phyloP scores from a whole-genome alignment of 2,888 invertebrate species.

The Acleris literana region DNA sequence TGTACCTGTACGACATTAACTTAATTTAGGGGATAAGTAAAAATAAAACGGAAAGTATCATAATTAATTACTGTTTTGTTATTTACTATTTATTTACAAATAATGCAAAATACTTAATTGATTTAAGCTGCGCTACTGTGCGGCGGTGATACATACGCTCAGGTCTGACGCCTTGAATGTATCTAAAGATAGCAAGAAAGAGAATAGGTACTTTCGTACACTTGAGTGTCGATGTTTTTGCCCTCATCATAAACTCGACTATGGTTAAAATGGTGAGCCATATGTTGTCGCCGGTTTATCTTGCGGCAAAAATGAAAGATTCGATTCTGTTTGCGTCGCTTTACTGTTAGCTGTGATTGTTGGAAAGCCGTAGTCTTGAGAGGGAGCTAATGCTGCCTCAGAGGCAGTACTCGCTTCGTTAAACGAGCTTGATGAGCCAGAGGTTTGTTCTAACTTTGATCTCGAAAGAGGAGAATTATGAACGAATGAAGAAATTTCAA shows the following conservation, averaged over 20 bases:
- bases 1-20: no score
- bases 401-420: conserved; percentile 45
- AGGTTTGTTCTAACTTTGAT: conserved; percentile 38
- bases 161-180: no score
- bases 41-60: no score
- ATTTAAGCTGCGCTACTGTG: no score
- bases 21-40: no score
- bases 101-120: no score
- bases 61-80: no score
- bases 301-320: conserved; percentile 64
- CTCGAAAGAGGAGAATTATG: conserved; percentile 59
- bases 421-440: conserved; percentile 44
- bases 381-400: conserved; percentile 39
- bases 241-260: neutral
- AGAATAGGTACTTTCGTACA: neutral
- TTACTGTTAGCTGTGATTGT: conserved; percentile 48
- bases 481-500: conserved; percentile 73
- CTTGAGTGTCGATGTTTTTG: neutral
- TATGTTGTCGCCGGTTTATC: conserved; percentile 63
- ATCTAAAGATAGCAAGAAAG: no score
- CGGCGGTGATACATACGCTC: no score
- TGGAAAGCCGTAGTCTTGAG: conserved; percentile 58
- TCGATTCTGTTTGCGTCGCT: conserved; percentile 44
- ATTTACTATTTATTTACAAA: no score
- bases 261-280: conserved; percentile 63